Conservation (phyloP, 1,140 invertebrate species). For the Drosophila insularis region DNA sequence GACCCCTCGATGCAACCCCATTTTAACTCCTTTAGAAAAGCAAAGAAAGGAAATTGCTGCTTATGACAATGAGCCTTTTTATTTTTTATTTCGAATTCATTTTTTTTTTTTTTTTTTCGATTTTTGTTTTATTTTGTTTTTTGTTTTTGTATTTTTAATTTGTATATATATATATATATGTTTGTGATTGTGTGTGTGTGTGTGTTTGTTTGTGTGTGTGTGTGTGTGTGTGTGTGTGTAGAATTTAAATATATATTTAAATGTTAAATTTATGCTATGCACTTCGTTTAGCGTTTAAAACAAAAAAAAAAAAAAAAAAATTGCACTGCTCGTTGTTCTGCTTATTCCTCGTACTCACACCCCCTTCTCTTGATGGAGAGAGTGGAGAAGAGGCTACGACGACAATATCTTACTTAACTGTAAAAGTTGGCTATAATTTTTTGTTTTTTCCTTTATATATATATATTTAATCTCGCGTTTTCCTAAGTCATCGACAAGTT, state of each 20-base stretch:
- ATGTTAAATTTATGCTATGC: constrained; percentile 79
- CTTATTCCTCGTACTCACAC: constrained; percentile 26
- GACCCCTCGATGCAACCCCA: neutral
- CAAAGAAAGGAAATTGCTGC: constrained; percentile 25
- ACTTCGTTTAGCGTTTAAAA: constrained; percentile 77
- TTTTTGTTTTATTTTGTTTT: constrained; percentile 36
- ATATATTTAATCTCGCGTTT: constrained; percentile 68
- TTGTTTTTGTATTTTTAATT: constrained; percentile 33
- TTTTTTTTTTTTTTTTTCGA: constrained; percentile 19
- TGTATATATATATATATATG: constrained; percentile 34
- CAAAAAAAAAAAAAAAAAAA: constrained; percentile 63
- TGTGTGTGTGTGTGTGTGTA: constrained; percentile 57
- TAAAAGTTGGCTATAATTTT: constrained; percentile 74
- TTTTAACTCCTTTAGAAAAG: neutral
- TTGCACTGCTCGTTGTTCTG: constrained; percentile 77
- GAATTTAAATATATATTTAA: constrained; percentile 73
- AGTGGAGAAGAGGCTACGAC: neutral
- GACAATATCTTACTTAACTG: constrained; percentile 47
- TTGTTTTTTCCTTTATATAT: neutral
- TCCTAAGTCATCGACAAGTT: constrained; percentile 80
- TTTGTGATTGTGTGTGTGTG: constrained; percentile 17
- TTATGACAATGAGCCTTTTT: constrained; percentile 58
- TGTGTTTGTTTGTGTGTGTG: neutral
- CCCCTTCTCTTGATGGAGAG: constrained; percentile 40
- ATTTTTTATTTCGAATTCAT: constrained; percentile 39